A percentile compares a stretch with the other conserved stretches of the same genome.
Conservation (phyloP, 2,797 vertebrate species). For the Jordanella pulchra region DNA sequence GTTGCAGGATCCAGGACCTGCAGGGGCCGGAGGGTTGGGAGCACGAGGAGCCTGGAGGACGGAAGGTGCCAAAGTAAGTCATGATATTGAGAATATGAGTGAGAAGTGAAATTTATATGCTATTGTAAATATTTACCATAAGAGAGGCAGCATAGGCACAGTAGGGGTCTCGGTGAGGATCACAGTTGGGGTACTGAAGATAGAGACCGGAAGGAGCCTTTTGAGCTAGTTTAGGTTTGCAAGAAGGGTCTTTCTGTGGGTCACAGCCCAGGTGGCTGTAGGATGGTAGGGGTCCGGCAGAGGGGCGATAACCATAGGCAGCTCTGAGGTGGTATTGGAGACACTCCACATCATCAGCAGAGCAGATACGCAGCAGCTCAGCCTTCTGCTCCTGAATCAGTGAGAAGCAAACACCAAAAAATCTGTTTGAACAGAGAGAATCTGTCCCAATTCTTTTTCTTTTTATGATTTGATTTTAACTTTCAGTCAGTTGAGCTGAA, state of each 20-base stretch:
- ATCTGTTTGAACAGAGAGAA: background rate
- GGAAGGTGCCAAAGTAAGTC: slow-evolving; percentile 14
- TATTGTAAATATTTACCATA: slow-evolving; percentile 34
- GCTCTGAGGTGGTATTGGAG: slow-evolving; percentile 83
- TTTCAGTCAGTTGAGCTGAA: background rate
- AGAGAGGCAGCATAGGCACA: slow-evolving; percentile 73
- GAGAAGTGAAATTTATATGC: background rate
- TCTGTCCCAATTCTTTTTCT: background rate
- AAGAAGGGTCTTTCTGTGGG: slow-evolving; percentile 75
- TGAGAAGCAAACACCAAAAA: background rate
- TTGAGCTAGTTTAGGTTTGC: slow-evolving; percentile 68
- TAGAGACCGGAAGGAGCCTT: slow-evolving; percentile 75
- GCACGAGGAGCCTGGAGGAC: slow-evolving; percentile 61
- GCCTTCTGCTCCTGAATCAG: slow-evolving; percentile 73
- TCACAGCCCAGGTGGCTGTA: slow-evolving; percentile 82
- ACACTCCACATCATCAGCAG: slow-evolving; percentile 79
- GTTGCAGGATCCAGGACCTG: slow-evolving; percentile 79
- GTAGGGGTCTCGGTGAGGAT: slow-evolving; percentile 72
- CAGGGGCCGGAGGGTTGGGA: slow-evolving; percentile 47
- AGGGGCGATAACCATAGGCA: slow-evolving; percentile 70
- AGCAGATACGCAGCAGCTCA: slow-evolving; percentile 81
- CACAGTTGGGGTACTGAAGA: slow-evolving; percentile 75
- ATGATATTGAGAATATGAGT: background rate
- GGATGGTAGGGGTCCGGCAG: slow-evolving; percentile 70
- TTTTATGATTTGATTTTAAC: background rate